Evolutionary conservation across 2,113 vertebrate species (phyloP).

Genomic region (Mixornis gularis): DNA sequence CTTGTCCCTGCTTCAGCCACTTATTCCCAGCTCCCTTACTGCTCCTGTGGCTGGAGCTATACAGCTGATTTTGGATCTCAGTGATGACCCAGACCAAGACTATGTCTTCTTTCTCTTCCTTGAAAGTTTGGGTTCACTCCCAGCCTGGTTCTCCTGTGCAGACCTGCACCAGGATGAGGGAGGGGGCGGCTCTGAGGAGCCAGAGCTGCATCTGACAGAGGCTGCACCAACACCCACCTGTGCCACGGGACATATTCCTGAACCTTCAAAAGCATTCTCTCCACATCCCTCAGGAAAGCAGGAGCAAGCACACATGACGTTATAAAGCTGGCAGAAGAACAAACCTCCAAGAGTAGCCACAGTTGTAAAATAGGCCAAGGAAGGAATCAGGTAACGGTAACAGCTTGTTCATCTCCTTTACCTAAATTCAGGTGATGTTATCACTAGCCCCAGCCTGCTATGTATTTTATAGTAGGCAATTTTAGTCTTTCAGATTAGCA

Average conservation of each 20-base stretch:
- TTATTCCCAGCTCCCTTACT: neutral
- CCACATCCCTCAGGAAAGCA: neutral
- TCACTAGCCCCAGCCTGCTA: neutral
- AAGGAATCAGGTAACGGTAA: neutral
- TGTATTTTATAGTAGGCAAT: neutral
- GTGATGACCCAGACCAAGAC: neutral
- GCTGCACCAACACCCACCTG: neutral
- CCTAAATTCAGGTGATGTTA: conserved; percentile 19
- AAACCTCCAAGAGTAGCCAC: neutral
- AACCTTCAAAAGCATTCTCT: neutral
- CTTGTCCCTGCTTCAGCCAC: neutral
- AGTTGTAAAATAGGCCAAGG: neutral
- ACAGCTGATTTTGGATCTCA: neutral
- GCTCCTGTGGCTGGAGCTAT: neutral
- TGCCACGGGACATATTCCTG: neutral
- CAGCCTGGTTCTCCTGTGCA: neutral
- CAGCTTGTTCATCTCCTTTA: neutral
- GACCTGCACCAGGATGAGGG: neutral
- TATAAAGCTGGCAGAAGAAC: neutral
- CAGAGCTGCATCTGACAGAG: neutral
- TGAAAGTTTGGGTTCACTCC: neutral
- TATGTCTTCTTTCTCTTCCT: neutral
- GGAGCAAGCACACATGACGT: neutral
- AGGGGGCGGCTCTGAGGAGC: neutral
- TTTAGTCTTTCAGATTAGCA: conserved; percentile 43